A percentile compares a stretch with the other conserved stretches of the same genome.
phyloP scores from a whole-genome alignment of 1,140 invertebrate genomes.

The Panagrolaimus sp. region DNA sequence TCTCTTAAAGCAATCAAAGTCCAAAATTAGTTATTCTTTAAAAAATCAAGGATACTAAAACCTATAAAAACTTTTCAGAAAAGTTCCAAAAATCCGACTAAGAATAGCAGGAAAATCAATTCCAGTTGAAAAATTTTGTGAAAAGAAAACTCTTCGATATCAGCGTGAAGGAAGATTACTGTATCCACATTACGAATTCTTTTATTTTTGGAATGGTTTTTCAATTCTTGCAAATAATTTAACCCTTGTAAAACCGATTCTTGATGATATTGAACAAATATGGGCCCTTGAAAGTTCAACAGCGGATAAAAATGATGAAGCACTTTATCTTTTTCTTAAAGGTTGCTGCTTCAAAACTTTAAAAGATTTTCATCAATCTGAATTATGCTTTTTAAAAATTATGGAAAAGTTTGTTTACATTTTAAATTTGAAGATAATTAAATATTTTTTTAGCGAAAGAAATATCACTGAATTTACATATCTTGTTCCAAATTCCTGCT shows the following conservation, averaged over 20 bases:
- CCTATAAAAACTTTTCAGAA: slow-evolving; percentile 62
- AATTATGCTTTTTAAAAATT: slow-evolving; percentile 72
- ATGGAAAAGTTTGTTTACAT: slow-evolving; percentile 60
- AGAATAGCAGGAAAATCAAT: slow-evolving; percentile 88
- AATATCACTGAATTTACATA: slow-evolving; percentile 77
- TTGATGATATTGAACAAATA: slow-evolving; percentile 66
- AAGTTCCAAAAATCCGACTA: slow-evolving; percentile 75
- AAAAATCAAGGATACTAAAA: too few relatives aligned
- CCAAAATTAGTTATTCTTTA: neutral
- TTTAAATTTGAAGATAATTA: neutral
- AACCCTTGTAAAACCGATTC: slow-evolving; percentile 63
- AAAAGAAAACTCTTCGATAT: slow-evolving; percentile 75
- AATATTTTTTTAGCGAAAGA: slow-evolving; percentile 67
- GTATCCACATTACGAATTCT: slow-evolving; percentile 75
- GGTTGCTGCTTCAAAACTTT: slow-evolving; percentile 76
- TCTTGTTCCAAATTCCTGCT: slow-evolving; percentile 76
- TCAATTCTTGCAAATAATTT: slow-evolving; percentile 72
- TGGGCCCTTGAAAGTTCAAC: slow-evolving; percentile 40
- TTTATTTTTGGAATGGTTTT: slow-evolving; percentile 90
- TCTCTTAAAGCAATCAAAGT: slow-evolving; percentile 41
- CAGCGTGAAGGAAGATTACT: slow-evolving; percentile 71
- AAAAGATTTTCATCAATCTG: slow-evolving; percentile 69
- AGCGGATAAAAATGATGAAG: slow-evolving; percentile 72
- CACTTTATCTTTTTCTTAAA: slow-evolving; percentile 72
- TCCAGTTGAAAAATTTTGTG: slow-evolving; percentile 90